Evolutionary conservation across 2,888 invertebrate species (phyloP).

Genomic region (Magallana nippona): DNA sequence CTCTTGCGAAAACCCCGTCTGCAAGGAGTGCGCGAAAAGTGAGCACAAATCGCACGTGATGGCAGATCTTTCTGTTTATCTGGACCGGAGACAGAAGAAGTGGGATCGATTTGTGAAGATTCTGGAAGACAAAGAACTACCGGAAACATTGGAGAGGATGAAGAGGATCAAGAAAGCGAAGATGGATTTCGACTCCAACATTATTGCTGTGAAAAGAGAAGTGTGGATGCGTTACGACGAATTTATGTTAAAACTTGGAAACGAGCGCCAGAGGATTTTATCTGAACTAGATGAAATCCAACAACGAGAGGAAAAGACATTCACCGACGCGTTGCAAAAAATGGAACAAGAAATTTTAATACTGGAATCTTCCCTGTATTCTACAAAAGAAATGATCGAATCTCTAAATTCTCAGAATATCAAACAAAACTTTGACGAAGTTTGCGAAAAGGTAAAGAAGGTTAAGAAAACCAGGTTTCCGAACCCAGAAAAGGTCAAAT

Average conservation of each 20-base stretch:
- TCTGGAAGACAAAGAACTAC: conserved; percentile 12
- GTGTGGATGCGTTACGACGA: conserved; percentile 42
- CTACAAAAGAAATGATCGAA: conserved; percentile 10
- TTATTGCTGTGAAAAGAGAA: conserved; percentile 38
- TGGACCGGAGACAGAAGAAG: conserved; percentile 13
- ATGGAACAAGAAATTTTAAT: conserved; percentile 11
- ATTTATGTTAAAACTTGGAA: conserved; percentile 37
- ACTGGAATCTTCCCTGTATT: neutral
- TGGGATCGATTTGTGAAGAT: neutral
- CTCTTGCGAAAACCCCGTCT: neutral
- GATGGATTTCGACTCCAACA: conserved; percentile 32
- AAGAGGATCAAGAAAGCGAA: conserved; percentile 34
- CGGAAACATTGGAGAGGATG: conserved; percentile 30
- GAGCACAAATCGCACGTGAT: conserved; percentile 39
- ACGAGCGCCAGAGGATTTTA: conserved; percentile 27
- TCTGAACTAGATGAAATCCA: conserved; percentile 32
- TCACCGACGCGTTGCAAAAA: neutral
- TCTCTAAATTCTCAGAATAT: neutral
- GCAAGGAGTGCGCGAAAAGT: conserved; percentile 13
- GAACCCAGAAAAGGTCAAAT: conserved; percentile 28
- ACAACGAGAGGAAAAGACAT: conserved; percentile 30
- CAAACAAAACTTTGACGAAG: neutral
- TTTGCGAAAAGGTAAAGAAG: conserved; percentile 5
- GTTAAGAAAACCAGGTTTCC: conserved; percentile 21
- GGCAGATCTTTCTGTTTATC: conserved; percentile 26